phyloP scores from a whole-genome alignment of 2,797 vertebrate species.

The Helostoma temminkii region DNA sequence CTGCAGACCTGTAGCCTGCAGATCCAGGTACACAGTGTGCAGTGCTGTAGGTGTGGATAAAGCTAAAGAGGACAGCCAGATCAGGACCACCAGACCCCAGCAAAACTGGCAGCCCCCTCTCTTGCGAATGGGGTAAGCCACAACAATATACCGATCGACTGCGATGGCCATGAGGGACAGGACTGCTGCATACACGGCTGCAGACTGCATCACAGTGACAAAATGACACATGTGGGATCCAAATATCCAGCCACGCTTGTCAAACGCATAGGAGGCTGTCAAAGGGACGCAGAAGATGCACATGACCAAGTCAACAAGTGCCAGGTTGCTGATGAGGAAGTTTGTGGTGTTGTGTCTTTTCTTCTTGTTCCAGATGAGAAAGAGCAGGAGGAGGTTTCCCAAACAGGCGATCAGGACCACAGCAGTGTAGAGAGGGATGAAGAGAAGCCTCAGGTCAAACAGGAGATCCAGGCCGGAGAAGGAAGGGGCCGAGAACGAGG shows the following conservation, averaged over 20 bases:
- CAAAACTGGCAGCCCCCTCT: constrained; percentile 85
- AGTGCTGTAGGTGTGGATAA: constrained; percentile 84
- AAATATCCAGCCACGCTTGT: constrained; percentile 88
- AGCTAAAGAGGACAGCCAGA: constrained; percentile 86
- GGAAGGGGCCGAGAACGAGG: constrained; percentile 41
- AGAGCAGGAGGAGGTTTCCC: constrained; percentile 89
- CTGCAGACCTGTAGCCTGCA: constrained; percentile 84
- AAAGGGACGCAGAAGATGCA: constrained; percentile 89
- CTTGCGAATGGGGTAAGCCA: constrained; percentile 88
- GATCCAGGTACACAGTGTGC: constrained; percentile 88
- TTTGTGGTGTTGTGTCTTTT: constrained; percentile 91
- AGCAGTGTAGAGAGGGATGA: constrained; percentile 87
- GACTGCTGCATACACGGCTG: constrained; percentile 88
- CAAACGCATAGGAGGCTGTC: constrained; percentile 89
- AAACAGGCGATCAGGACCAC: constrained; percentile 86
- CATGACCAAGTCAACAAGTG: constrained; percentile 88
- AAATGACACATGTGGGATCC: constrained; percentile 89
- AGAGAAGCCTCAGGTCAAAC: constrained; percentile 86
- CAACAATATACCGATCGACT: constrained; percentile 90
- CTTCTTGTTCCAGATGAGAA: constrained; percentile 88
- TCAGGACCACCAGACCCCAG: constrained; percentile 80
- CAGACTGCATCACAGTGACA: constrained; percentile 87
- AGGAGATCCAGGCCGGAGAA: constrained; percentile 89
- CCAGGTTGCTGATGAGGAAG: constrained; percentile 91
- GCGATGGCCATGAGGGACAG: constrained; percentile 91